A percentile compares a stretch with the other conserved stretches of the same genome.
These are phyloP conservation scores for Spinibarbus caldwelli DNA, from an alignment of 2,797 vertebrate species.

Conservation along the genomic window DNA sequence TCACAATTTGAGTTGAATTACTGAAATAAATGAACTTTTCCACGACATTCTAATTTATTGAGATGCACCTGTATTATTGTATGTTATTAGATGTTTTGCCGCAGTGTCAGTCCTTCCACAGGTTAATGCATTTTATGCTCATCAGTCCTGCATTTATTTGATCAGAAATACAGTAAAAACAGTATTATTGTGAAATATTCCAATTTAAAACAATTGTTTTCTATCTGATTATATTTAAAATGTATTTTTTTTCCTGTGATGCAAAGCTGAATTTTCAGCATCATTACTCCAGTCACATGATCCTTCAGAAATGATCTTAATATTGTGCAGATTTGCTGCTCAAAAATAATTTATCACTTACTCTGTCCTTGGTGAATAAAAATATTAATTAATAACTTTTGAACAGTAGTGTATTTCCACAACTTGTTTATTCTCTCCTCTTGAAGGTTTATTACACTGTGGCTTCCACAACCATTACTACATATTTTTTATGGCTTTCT, in stretches of 20 bases:
- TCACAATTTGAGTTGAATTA: too few relatives aligned
- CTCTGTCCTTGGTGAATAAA: background rate
- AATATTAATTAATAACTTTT: background rate
- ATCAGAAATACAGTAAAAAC: background rate
- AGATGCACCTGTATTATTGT: too few relatives aligned
- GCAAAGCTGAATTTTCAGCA: background rate
- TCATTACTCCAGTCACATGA: too few relatives aligned
- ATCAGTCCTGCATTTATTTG: background rate
- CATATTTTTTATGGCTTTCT: constrained; percentile 81
- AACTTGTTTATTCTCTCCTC: background rate
- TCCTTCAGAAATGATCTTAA: too few relatives aligned
- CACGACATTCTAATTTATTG: too few relatives aligned
- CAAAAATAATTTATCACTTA: background rate
- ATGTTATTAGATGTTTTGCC: background rate
- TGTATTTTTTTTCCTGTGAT: background rate
- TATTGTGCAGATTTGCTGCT: too few relatives aligned
- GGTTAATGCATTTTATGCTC: background rate
- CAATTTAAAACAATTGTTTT: background rate
- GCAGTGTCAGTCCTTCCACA: background rate
- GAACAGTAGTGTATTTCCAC: background rate
- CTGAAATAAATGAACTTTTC: too few relatives aligned
- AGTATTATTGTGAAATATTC: background rate
- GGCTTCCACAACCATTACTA: constrained; percentile 84
- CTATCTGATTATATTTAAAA: background rate
- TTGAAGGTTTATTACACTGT: constrained; percentile 64